Evolutionary conservation across 2,113 vertebrate species (phyloP).

Genomic region (Elephantulus edwardii): DNA sequence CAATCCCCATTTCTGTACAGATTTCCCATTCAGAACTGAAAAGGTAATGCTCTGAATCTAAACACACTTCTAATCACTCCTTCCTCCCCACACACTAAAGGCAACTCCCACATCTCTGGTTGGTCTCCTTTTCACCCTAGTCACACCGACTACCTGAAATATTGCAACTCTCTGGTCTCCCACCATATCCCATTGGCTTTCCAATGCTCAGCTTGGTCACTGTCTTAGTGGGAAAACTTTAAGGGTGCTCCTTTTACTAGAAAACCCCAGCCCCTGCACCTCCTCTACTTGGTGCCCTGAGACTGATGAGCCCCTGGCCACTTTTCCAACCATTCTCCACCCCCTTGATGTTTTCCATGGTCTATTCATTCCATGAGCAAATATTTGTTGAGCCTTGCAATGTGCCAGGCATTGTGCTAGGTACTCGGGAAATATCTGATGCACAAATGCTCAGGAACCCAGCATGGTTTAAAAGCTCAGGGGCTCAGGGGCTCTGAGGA

Average conservation of each 20-base stretch:
- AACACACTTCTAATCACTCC: not conserved
- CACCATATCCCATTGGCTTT: not conserved
- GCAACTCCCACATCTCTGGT: not conserved
- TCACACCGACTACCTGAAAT: not conserved
- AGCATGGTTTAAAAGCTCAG: constrained; percentile 52
- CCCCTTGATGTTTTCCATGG: not conserved
- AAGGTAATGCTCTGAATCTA: constrained; percentile 7
- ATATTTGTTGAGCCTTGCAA: constrained; percentile 11
- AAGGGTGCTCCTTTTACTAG: not conserved
- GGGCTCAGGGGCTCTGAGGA: constrained; percentile 62
- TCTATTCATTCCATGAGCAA: not conserved
- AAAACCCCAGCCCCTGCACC: not conserved
- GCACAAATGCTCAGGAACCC: constrained; percentile 35
- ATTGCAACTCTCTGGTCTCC: not conserved
- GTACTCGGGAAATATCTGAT: constrained; percentile 4
- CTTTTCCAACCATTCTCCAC: not conserved
- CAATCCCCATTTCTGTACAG: not conserved
- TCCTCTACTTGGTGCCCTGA: not conserved
- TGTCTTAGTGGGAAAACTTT: constrained; percentile 40
- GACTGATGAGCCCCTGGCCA: not conserved
- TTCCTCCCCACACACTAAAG: not conserved
- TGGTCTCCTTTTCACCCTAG: not conserved
- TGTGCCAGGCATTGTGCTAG: constrained; percentile 46
- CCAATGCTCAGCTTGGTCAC: not conserved
- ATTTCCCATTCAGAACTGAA: not conserved